Evolutionary conservation across 2,797 vertebrate species (phyloP).

Genomic region (Pantherophis vulpinus): DNA sequence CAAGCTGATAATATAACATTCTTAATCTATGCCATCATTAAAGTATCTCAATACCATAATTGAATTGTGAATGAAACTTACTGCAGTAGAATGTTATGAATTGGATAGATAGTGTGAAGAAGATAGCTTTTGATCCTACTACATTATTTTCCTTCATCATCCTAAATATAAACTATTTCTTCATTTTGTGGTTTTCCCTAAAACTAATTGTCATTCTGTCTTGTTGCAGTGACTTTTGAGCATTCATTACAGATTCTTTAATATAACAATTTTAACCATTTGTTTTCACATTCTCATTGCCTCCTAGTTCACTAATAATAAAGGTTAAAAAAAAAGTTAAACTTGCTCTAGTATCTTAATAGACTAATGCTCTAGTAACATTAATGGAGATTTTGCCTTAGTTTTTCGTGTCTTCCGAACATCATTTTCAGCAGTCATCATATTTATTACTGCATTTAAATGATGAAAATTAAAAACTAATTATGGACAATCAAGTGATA

Average conservation of each 20-base stretch:
- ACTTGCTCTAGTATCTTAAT: background rate
- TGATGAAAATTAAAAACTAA: background rate
- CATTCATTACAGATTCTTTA: background rate
- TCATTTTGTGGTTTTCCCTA: background rate
- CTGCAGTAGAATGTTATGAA: background rate
- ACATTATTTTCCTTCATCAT: background rate
- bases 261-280: background rate
- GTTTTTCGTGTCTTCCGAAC: background rate
- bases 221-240: background rate
- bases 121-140: background rate
- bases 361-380: background rate
- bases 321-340: background rate
- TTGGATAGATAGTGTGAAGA: background rate
- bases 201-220: background rate
- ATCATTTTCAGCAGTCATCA: background rate
- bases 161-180: background rate
- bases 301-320: background rate
- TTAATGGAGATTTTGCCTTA: background rate
- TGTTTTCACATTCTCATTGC: background rate
- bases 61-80: background rate
- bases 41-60: background rate
- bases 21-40: background rate
- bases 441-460: background rate
- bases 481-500: background rate
- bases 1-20: background rate